Base-by-base conservation (phyloP, 2,797 vertebrate genomes). In the Chanos chanos region DNA sequence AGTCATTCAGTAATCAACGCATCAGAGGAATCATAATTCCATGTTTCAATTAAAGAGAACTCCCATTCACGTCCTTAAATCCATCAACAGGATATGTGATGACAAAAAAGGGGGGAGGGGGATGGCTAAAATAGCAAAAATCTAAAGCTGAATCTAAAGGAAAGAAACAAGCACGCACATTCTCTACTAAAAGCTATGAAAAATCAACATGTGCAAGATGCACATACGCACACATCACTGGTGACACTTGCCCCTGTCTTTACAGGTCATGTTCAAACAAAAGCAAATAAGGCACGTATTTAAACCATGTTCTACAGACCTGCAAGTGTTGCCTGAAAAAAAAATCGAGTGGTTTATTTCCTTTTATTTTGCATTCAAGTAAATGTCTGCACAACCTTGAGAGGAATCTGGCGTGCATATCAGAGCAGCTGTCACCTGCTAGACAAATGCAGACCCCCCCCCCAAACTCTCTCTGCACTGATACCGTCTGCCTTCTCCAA, bases 351-450 rank as follows among this genome's bases (percentile, higher is more conserved):
- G 24, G 41, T 60, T 41, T 61, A 13, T 25, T 56, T 65, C 31
- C 64, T 53, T 55, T 12, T 48, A 56, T 34, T 43, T 47, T 49
- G 49, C 18, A 57, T 57, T 52, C 51, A 57, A 61, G 62, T 58
- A 62, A 71, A 49, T 19, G 30, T 44, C 37, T 49, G 19, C 13
- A 49, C 44, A 66, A 66, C 67, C 40, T 72, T 73, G 54, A 69
- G 43, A 47, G 24, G 41, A 33, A 51, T 25, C 9, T 2, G 9
- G 30, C 47, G 30, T 44, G 37, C 27, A 39, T 60, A 57, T 55
- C 39, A 59, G 58, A 55, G 25, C 18, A 39, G 21, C 47, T 56
- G 68, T 67, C 64, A 67, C 54, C 61, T 67, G 58, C 40, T 52
- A 65, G 56, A 62, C 44, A 49, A 67, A 65, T 64, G 40, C 58